phyloP scores from a whole-genome alignment of 1,140 invertebrate genomes.

The Cheumatopsyche charites region DNA sequence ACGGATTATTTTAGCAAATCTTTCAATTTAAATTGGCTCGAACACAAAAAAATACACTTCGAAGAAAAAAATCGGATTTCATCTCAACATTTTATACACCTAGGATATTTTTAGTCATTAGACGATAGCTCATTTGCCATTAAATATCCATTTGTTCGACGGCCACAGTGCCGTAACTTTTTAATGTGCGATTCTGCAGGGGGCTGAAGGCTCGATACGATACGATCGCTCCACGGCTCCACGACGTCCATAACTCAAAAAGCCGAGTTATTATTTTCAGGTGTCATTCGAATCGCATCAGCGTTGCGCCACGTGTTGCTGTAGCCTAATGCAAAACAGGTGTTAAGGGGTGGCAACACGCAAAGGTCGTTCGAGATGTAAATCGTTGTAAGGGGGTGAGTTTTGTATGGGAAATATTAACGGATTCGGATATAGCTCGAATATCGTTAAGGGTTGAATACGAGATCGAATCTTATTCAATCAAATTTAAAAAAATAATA shows the following conservation, averaged over 20 bases:
- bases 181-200: slow-evolving; percentile 39
- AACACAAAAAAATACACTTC: too few species aligned
- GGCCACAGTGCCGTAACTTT: slow-evolving; percentile 31
- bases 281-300: slow-evolving; percentile 46
- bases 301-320: slow-evolving; percentile 39
- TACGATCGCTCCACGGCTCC: slow-evolving; percentile 32
- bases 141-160: slow-evolving; percentile 48
- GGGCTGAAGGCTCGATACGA: slow-evolving; percentile 35
- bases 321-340: slow-evolving; percentile 17
- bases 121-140: slow-evolving; percentile 48
- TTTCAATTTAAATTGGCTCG: too few species aligned
- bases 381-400: background rate
- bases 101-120: slow-evolving; percentile 27
- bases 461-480: too few species aligned
- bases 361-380: too few species aligned
- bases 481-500: too few species aligned
- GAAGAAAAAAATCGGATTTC: too few species aligned
- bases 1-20: too few species aligned
- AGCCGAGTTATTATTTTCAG: slow-evolving; percentile 35
- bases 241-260: slow-evolving; percentile 38
- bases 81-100: too few species aligned
- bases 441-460: background rate
- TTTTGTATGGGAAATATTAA: background rate
- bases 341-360: background rate
- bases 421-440: background rate